Conservation (phyloP, 1,140 invertebrate species). For the Solenopsis invicta region DNA sequence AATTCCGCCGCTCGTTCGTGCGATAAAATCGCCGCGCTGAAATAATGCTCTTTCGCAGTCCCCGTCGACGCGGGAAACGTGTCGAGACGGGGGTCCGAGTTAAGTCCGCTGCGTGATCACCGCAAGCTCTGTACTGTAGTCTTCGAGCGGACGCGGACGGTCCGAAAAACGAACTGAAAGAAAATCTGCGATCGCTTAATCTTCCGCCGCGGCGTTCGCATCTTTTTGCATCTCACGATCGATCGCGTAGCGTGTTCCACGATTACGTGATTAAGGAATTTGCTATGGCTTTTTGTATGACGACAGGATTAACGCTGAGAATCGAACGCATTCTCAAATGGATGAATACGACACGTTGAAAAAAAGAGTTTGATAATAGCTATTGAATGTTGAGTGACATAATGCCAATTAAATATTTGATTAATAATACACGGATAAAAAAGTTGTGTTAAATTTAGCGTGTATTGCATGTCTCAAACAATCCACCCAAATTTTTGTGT, state of each 20-base stretch:
- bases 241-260: background rate
- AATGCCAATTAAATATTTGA: too few relatives aligned
- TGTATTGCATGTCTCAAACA: too few relatives aligned
- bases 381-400: too few relatives aligned
- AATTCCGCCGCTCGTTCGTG: slow-evolving; percentile 36
- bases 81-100: background rate
- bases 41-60: slow-evolving; percentile 56
- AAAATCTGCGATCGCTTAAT: slow-evolving; percentile 2
- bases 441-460: too few relatives aligned
- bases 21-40: slow-evolving; percentile 42
- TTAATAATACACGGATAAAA: too few relatives aligned
- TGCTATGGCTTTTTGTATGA: background rate
- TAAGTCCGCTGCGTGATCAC: background rate
- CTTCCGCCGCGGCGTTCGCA: background rate
- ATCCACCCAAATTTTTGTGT: too few relatives aligned
- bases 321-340: background rate
- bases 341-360: background rate
- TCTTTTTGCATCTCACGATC: slow-evolving; percentile 11
- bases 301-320: background rate
- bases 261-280: slow-evolving; percentile 20
- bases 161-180: background rate
- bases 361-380: too few relatives aligned
- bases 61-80: background rate
- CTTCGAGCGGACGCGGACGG: background rate
- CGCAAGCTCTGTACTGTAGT: background rate